Conservation (phyloP, 2,888 invertebrate species). For the Carabus problematicus region DNA sequence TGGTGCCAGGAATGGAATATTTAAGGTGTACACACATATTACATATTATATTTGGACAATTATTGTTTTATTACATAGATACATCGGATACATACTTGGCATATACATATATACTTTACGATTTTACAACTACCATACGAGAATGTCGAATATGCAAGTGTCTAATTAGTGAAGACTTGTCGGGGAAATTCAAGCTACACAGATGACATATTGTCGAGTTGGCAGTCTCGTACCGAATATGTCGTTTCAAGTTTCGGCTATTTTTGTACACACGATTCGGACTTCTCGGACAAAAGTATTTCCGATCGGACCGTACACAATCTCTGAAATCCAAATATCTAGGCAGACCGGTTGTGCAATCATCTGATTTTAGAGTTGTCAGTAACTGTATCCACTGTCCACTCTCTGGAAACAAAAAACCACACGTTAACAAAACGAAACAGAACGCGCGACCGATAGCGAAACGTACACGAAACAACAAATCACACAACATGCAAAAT, state of each 20-base stretch:
- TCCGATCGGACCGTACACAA: conserved; percentile 28
- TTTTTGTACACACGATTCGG: conserved; percentile 41
- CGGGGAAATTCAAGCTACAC: conserved; percentile 38
- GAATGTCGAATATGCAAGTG: conserved; percentile 39
- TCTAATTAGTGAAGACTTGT: conserved; percentile 31
- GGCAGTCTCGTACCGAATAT: conserved; percentile 39
- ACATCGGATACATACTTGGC: no score
- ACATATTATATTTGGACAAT: conserved; percentile 3
- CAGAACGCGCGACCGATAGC: neutral
- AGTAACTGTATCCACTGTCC: conserved; percentile 28
- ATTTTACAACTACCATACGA: conserved; percentile 38
- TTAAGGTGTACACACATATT: neutral
- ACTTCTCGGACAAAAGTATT: conserved; percentile 39
- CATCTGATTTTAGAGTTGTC: conserved; percentile 27
- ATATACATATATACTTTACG: conserved; percentile 18
- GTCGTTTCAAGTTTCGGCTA: conserved; percentile 38
- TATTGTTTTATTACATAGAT: neutral
- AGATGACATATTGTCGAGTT: conserved; percentile 35
- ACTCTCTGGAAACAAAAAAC: conserved; percentile 25
- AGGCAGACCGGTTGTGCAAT: conserved; percentile 27
- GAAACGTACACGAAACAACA: neutral
- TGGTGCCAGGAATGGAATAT: neutral
- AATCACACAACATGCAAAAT: conserved; percentile 5
- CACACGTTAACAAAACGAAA: neutral
- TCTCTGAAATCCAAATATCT: conserved; percentile 40